A percentile compares a stretch with the other conserved stretches of the same genome.
phyloP scores from a whole-genome alignment of 2,797 vertebrate genomes.

The Aldrovandia affinis region DNA sequence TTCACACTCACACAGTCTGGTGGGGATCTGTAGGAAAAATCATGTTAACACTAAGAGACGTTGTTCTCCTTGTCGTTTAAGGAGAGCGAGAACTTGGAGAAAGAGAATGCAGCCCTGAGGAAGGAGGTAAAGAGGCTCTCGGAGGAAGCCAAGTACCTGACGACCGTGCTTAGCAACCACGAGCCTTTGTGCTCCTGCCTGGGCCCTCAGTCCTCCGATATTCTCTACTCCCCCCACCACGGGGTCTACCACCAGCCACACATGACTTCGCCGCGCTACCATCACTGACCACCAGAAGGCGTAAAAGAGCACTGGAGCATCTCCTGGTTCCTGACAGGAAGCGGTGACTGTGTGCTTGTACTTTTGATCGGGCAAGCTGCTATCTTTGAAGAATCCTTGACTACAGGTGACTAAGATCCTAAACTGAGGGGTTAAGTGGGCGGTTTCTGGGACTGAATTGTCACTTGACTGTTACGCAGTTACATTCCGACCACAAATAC shows the following conservation, averaged over 20 bases:
- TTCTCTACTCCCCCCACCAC: slow-evolving; percentile 80
- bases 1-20: not conserved
- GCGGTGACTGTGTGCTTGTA: not conserved
- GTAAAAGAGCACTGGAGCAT: not conserved
- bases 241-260: slow-evolving; percentile 84
- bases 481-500: not conserved
- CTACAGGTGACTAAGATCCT: not conserved
- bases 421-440: not conserved
- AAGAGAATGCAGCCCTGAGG: slow-evolving; percentile 88
- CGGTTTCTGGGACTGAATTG: not conserved
- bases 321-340: not conserved
- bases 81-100: slow-evolving; percentile 96
- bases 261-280: slow-evolving; percentile 87
- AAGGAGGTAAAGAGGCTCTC: slow-evolving; percentile 93
- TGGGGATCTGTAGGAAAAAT: not conserved
- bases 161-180: slow-evolving; percentile 86
- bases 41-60: not conserved
- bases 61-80: slow-evolving; percentile 56
- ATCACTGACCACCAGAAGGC: slow-evolving; percentile 75
- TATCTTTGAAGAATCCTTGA: slow-evolving; percentile 1
- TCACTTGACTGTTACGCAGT: not conserved
- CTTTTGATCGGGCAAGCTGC: not conserved
- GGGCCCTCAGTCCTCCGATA: slow-evolving; percentile 74
- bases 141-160: slow-evolving; percentile 91
- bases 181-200: slow-evolving; percentile 87